phyloP scores from a whole-genome alignment of 2,888 invertebrate species.

The Aspidapion aeneum region DNA sequence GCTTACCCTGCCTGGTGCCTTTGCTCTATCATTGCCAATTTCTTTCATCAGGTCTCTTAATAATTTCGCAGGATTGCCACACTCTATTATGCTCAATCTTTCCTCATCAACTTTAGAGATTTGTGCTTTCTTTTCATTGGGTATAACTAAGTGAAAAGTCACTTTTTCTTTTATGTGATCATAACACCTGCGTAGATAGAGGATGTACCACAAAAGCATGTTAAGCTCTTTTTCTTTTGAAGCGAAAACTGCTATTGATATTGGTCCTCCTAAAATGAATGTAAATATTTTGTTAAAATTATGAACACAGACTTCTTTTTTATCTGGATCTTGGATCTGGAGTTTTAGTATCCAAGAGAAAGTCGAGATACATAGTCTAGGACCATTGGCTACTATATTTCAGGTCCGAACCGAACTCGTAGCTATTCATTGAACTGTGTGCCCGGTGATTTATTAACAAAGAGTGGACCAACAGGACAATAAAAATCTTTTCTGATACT shows the following conservation, averaged over 20 bases:
- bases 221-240: conserved; percentile 75
- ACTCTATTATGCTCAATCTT: conserved; percentile 52
- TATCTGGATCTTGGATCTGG: too few species aligned
- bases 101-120: conserved; percentile 39
- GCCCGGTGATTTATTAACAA: too few species aligned
- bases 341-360: too few species aligned
- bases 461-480: too few species aligned
- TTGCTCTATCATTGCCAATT: conserved; percentile 4
- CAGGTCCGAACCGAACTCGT: too few species aligned
- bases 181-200: conserved; percentile 73
- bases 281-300: too few species aligned
- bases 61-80: conserved; percentile 64
- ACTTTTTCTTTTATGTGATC: conserved; percentile 68
- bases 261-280: conserved; percentile 58
- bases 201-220: conserved; percentile 67
- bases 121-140: conserved; percentile 52
- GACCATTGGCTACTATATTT: too few species aligned
- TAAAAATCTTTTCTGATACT: too few species aligned
- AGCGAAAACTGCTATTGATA: conserved; percentile 79
- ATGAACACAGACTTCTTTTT: background rate
- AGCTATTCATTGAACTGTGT: too few species aligned
- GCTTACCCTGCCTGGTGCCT: background rate
- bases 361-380: too few species aligned
- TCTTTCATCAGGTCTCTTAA: conserved; percentile 56
- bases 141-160: conserved; percentile 71